These are phyloP conservation scores for Bradypus variegatus DNA, from an alignment of 2,797 vertebrate genomes.

Conservation along the genomic window DNA sequence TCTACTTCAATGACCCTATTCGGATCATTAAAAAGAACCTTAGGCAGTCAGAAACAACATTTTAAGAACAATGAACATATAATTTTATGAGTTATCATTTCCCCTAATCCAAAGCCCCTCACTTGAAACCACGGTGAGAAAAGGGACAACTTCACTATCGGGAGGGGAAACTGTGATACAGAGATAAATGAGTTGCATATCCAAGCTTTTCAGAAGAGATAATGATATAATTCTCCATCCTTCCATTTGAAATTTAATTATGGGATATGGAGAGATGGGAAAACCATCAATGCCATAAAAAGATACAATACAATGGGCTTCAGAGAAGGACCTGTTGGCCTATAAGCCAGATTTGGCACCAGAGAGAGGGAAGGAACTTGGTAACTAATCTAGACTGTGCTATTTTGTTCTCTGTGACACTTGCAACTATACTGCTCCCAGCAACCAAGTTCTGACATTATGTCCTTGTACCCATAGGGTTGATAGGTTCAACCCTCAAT, in stretches of 20 bases:
- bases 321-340: no score
- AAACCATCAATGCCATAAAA: background rate
- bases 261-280: background rate
- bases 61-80: background rate
- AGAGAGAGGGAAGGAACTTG: no score
- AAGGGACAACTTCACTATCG: fast-evolving
- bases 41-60: background rate
- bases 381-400: no score
- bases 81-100: background rate
- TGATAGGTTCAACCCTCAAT: background rate
- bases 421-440: background rate
- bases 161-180: background rate
- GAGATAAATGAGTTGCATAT: background rate
- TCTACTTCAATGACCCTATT: background rate
- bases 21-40: background rate
- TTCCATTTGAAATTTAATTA: background rate
- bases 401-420: no score
- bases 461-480: fast-evolving
- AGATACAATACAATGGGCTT: background rate
- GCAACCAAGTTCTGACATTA: background rate
- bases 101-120: background rate
- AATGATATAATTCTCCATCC: background rate
- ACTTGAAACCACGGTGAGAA: fast-evolving
- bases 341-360: background rate
- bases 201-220: background rate